These are phyloP conservation scores for Axinella damicornis DNA, from an alignment of 37 sponge, comb jelly and placozoan genomes.

Conservation along the genomic window DNA sequence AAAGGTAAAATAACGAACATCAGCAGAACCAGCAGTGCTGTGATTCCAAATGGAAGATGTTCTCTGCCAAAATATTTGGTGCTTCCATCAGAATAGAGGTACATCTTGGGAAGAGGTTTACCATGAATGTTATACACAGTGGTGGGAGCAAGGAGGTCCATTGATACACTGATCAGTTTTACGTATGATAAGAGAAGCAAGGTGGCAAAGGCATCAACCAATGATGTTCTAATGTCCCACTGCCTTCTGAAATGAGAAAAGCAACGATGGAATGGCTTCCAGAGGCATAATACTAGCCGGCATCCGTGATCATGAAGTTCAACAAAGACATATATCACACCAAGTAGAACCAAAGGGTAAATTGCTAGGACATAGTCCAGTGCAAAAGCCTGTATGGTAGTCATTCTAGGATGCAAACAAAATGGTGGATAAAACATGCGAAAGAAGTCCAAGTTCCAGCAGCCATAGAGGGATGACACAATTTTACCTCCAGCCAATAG, in stretches of 20 bases:
- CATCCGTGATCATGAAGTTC: conserved; percentile 6
- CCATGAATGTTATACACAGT: conserved; percentile 5
- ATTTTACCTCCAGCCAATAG: too few species aligned
- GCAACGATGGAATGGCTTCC: conserved; percentile 10
- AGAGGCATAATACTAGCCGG: not conserved
- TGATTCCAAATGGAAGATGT: not conserved
- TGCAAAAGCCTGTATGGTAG: conserved; percentile 8
- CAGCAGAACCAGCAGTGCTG: not conserved
- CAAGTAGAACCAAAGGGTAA: conserved; percentile 13
- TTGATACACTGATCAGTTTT: conserved; percentile 9
- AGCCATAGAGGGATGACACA: not conserved
- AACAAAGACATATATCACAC: not conserved
- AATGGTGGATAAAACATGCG: not conserved
- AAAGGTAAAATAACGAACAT: not conserved
- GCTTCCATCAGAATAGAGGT: conserved; percentile 9
- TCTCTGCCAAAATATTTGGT: not conserved
- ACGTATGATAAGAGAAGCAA: conserved; percentile 30
- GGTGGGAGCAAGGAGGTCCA: not conserved
- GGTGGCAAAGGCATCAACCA: conserved; percentile 37
- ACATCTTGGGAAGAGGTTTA: not conserved
- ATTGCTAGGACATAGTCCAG: not conserved
- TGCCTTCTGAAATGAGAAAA: conserved; percentile 1
- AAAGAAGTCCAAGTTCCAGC: conserved; percentile 51
- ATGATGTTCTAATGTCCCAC: conserved; percentile 10
- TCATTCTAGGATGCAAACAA: conserved; percentile 1